A percentile compares a stretch with the other conserved stretches of the same genome.
phyloP scores from a whole-genome alignment of 2,888 invertebrate species.

The Nemapogon koenigi region DNA sequence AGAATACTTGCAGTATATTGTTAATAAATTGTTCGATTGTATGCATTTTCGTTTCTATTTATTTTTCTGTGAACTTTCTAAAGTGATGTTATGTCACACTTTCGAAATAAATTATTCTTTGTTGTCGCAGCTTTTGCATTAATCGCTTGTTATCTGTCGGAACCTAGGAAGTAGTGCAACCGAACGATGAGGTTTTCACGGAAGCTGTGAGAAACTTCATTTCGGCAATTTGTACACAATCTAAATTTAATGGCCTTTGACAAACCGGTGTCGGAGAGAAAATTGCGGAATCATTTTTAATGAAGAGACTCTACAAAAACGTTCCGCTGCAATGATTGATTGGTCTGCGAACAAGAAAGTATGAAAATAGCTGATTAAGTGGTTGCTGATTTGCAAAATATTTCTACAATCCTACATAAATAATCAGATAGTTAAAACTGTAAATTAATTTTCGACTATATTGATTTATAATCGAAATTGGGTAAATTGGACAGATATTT shows the following conservation, averaged over 20 bases:
- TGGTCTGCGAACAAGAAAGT: no score
- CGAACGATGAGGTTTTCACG: neutral
- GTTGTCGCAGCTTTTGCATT: neutral
- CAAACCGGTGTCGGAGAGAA: slow-evolving; percentile 23
- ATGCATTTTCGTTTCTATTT: no score
- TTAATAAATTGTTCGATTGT: slow-evolving; percentile 6
- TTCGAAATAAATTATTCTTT: slow-evolving; percentile 9
- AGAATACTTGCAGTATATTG: slow-evolving; percentile 6
- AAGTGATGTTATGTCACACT: slow-evolving; percentile 6
- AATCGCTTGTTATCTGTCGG: slow-evolving; percentile 7
- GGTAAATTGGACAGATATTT: no score
- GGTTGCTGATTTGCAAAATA: no score
- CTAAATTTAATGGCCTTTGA: slow-evolving; percentile 23
- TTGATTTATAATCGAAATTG: no score
- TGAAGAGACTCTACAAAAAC: neutral
- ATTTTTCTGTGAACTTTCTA: slow-evolving; percentile 7
- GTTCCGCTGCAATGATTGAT: no score
- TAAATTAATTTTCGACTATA: no score
- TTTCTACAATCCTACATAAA: no score
- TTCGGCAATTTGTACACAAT: slow-evolving; percentile 20
- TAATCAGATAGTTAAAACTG: no score
- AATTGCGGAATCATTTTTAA: slow-evolving; percentile 9
- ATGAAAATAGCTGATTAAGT: no score
- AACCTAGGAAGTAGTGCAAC: neutral
- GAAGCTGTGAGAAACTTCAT: slow-evolving; percentile 20